Percentiles rank a stretch among this genome's conserved stretches.
phyloP scores from a whole-genome alignment of 2,888 invertebrate genomes.

The Julus scandinavius region DNA sequence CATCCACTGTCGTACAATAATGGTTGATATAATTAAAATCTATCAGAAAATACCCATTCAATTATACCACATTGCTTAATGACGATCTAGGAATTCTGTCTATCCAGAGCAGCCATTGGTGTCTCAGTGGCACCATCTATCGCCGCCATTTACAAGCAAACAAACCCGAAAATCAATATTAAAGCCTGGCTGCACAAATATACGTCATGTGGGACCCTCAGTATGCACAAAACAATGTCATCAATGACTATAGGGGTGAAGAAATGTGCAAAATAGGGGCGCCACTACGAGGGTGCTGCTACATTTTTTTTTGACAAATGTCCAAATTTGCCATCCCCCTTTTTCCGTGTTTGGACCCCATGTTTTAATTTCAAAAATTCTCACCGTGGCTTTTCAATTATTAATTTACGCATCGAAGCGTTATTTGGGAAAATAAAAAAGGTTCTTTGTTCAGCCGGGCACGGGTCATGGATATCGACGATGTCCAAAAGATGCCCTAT shows the following conservation, averaged over 20 bases:
- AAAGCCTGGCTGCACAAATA: neutral
- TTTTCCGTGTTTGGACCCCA: neutral
- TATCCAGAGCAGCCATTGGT: no score
- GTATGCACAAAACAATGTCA: neutral
- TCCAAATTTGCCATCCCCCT: neutral
- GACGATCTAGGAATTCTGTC: no score
- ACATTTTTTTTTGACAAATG: neutral
- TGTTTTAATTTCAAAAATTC: constrained; percentile 1
- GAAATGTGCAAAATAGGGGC: neutral
- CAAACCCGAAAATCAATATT: neutral
- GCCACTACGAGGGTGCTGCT: neutral
- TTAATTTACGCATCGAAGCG: constrained; percentile 31
- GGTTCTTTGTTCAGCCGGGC: neutral
- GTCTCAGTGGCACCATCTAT: neutral
- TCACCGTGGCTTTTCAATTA: constrained; percentile 32
- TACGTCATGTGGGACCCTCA: neutral
- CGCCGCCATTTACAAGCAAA: neutral
- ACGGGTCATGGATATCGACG: constrained; percentile 1
- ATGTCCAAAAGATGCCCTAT: constrained; percentile 15
- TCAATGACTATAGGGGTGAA: neutral
- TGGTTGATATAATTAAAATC: no score
- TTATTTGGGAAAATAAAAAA: constrained; percentile 29
- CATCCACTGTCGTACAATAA: no score
- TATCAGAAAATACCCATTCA: no score
- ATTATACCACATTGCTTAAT: no score